Conservation (phyloP, 2,888 invertebrate species). For the Lapara coniferarum region DNA sequence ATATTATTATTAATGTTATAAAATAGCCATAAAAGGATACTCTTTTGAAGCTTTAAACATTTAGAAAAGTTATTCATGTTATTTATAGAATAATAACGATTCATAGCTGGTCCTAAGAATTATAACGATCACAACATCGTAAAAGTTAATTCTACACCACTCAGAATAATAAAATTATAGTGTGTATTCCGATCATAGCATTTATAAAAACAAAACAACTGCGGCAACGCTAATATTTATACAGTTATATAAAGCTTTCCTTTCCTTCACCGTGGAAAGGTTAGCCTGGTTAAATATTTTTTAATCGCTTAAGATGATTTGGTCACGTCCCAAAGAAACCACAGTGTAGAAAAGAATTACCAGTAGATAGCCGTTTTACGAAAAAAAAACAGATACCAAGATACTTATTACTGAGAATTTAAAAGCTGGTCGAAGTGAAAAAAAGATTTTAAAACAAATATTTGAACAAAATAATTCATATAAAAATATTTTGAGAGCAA, state of each 20-base stretch:
- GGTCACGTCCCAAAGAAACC: conserved; percentile 11
- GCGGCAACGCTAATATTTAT: not conserved
- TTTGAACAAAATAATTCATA: no score
- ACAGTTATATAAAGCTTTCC: conserved; percentile 7
- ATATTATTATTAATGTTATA: not conserved
- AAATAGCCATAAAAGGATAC: not conserved
- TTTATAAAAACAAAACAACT: not conserved
- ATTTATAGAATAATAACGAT: not conserved
- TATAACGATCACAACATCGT: no score
- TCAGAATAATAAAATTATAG: no score
- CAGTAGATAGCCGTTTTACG: not conserved
- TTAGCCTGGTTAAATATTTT: not conserved
- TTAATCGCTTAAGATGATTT: conserved; percentile 6
- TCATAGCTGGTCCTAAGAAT: no score
- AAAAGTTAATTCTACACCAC: no score
- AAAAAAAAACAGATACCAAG: not conserved
- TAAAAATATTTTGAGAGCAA: no score
- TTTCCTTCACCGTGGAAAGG: not conserved
- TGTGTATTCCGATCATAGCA: not conserved
- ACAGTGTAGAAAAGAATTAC: not conserved
- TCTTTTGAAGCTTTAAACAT: not conserved
- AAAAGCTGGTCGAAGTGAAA: no score
- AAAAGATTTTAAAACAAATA: no score
- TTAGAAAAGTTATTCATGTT: not conserved
- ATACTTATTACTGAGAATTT: no score